Conservation (phyloP, 2,797 vertebrate genomes). For the Catharus ustulatus region DNA sequence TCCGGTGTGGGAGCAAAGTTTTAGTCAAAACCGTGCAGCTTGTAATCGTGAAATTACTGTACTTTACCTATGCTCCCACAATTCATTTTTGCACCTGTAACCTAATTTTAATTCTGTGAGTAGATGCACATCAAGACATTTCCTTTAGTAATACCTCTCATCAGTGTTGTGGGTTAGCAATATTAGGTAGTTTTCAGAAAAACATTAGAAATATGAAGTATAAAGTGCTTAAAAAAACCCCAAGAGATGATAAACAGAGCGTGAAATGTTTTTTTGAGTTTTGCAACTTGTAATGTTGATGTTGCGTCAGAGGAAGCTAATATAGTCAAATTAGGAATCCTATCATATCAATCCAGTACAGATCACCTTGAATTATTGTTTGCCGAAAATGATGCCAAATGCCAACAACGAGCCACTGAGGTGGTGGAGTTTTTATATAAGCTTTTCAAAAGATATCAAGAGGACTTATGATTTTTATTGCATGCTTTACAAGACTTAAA, state of each 20-base stretch:
- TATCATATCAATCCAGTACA: background rate
- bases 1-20: no score
- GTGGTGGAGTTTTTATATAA: background rate
- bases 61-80: background rate
- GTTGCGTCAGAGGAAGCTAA: background rate
- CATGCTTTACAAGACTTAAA: background rate
- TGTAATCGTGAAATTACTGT: no score
- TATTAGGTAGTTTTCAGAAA: background rate
- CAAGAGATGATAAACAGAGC: fast-evolving
- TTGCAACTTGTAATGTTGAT: background rate
- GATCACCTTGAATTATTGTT: background rate
- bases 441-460: background rate
- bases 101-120: background rate
- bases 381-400: background rate
- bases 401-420: background rate
- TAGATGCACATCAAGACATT: background rate
- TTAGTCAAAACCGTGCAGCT: no score
- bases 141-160: background rate
- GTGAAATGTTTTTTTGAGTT: background rate
- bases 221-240: background rate
- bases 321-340: background rate
- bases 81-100: background rate
- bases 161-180: background rate
- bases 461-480: background rate
- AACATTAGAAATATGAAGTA: background rate